Base-by-base conservation (phyloP, 2,113 vertebrate genomes). In the Melanocharis versteri region DNA sequence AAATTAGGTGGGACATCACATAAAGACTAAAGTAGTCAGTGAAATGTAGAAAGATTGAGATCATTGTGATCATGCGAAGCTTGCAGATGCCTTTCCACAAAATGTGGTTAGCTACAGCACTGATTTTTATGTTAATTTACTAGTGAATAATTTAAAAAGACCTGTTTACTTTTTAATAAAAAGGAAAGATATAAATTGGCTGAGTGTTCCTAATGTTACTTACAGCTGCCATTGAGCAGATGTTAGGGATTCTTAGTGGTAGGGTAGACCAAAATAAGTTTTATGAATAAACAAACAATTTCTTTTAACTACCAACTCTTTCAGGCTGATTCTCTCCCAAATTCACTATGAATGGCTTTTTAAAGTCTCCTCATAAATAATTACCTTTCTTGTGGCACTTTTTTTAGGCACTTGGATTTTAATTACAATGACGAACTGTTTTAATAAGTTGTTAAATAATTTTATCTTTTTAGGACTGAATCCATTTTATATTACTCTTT, bases 91-190 rank as follows among this genome's bases (percentile, higher is more conserved):
- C 35, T 66, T 90, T 96, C 83, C 66, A 58, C 58, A 65, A 94
- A 93, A 58, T 56, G 62, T 69, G 60, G 82, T 87, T 93, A 84
- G 90, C 93, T 89, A n/a, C 79, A 82, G 93, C 65, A 57, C 90
- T 94, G 97, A 93, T 94, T 96, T 97, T 97, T 92, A 89, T 97
- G 96, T 97, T 97, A 97, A 98, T 96, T 96, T 97, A 53, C 94
- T 96, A 77, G 97, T 98, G 97, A 98, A 98, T 98, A 98, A 98
- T 98, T 98, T 96, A 98, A 97, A 85, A 53, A 87, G 58, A 83
- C 75, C 97, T 98, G 97, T 98, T 98, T 98, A 98, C 94, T 98
- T 98, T 98, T 98, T 98, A 97, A 98, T 98, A 98, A 96, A 98
- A 98, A 96, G 68, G 87, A 96, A 91, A 95, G 72, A 51, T 81